phyloP scores from a whole-genome alignment of 2,113 vertebrate species.

The Mirounga angustirostris region DNA sequence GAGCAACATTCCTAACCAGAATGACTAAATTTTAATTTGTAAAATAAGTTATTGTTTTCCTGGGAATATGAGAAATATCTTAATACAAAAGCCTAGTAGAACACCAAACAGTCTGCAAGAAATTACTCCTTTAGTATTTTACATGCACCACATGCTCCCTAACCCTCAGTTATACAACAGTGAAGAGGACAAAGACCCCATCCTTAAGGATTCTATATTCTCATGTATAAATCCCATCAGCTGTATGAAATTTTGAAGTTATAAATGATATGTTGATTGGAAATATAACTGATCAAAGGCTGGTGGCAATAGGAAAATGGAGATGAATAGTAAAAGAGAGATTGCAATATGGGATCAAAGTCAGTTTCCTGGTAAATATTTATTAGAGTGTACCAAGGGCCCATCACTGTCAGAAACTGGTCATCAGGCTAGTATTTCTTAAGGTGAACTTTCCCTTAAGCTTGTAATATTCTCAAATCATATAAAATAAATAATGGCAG shows the following conservation, averaged over 20 bases:
- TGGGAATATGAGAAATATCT: neutral
- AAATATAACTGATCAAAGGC: neutral
- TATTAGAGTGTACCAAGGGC: neutral
- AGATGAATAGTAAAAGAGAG: neutral
- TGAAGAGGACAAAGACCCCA: neutral
- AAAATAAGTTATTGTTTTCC: neutral
- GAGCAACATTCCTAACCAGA: neutral
- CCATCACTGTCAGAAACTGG: neutral
- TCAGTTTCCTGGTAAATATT: neutral
- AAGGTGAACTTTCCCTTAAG: neutral
- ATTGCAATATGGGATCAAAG: neutral
- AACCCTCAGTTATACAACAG: neutral
- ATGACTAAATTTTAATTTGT: neutral
- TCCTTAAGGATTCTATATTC: neutral
- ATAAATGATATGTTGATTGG: neutral
- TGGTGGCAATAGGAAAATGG: neutral
- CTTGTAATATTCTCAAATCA: neutral
- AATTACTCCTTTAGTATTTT: neutral
- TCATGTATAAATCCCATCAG: neutral
- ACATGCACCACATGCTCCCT: fast-evolving
- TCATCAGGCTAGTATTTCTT: neutral
- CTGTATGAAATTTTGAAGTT: neutral
- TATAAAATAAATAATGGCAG: neutral
- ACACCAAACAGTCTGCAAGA: neutral
- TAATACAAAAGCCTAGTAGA: neutral